These are phyloP conservation scores for Riptortus pedestris DNA, from an alignment of 1,140 invertebrate genomes.

Conservation along the genomic window DNA sequence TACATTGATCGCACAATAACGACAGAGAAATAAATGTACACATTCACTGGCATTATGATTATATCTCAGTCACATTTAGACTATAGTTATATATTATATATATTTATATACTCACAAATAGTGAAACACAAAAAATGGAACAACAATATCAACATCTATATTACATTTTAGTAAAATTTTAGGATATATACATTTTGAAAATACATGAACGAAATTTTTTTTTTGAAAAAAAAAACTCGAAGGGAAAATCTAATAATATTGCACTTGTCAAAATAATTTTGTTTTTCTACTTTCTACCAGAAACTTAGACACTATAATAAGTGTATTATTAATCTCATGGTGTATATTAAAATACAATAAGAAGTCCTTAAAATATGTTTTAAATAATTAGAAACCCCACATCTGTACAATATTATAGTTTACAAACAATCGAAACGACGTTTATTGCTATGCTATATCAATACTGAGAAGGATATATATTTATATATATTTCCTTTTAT, in stretches of 20 bases:
- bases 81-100: constrained; percentile 23
- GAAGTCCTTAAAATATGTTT: constrained; percentile 24
- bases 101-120: constrained; percentile 26
- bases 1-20: constrained; percentile 2
- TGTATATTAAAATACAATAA: constrained; percentile 27
- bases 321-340: constrained; percentile 20
- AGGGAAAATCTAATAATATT: constrained; percentile 21
- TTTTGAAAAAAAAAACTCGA: constrained; percentile 1
- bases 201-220: constrained; percentile 15
- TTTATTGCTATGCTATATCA: constrained; percentile 20
- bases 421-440: constrained; percentile 20
- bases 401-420: constrained; percentile 12
- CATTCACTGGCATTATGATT: constrained; percentile 24
- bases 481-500: constrained; percentile 2
- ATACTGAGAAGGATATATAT: constrained; percentile 23
- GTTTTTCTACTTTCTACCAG: constrained; percentile 3
- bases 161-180: constrained; percentile 26
- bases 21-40: constrained; percentile 19
- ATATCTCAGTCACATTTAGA: constrained; percentile 27
- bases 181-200: constrained; percentile 28
- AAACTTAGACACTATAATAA: constrained; percentile 26
- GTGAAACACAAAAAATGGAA: constrained; percentile 27
- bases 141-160: constrained; percentile 29
- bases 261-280: constrained; percentile 27
- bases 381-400: constrained; percentile 19